phyloP scores from a whole-genome alignment of 2,113 vertebrate species.

The Thunnus maccoyii region DNA sequence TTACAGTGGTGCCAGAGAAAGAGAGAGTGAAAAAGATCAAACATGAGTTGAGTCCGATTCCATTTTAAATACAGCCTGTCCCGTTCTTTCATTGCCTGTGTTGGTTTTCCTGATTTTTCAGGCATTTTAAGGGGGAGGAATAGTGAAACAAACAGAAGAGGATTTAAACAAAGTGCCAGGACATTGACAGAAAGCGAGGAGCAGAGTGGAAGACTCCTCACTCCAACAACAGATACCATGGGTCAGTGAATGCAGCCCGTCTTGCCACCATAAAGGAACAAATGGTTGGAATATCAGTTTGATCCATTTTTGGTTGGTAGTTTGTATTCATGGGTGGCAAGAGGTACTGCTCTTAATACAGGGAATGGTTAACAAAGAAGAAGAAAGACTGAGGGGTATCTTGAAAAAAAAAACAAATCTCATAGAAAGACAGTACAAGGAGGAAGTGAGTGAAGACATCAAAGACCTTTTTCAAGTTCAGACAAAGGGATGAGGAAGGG shows the following conservation, averaged over 20 bases:
- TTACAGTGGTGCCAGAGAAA: constrained; percentile 77
- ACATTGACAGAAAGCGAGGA: neutral
- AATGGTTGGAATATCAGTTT: constrained; percentile 47
- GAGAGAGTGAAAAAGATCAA: constrained; percentile 65
- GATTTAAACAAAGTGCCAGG: constrained; percentile 20
- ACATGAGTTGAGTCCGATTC: constrained; percentile 45
- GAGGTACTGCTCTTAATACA: constrained; percentile 64
- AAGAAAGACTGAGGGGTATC: constrained; percentile 38
- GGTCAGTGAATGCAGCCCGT: constrained; percentile 39
- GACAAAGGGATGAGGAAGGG: constrained; percentile 45
- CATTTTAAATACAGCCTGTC: constrained; percentile 41
- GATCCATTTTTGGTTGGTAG: constrained; percentile 70
- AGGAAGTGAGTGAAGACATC: constrained; percentile 60
- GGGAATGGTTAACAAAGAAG: constrained; percentile 29
- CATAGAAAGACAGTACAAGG: constrained; percentile 45
- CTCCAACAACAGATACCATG: constrained; percentile 24
- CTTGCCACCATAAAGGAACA: constrained; percentile 27
- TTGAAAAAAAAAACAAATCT: constrained; percentile 26
- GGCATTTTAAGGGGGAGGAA: constrained; percentile 36
- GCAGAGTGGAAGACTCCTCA: constrained; percentile 34
- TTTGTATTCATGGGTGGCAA: constrained; percentile 65
- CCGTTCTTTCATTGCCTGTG: constrained; percentile 44
- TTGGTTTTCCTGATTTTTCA: constrained; percentile 53
- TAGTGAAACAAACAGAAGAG: constrained; percentile 36
- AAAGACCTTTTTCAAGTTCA: constrained; percentile 68